A percentile compares a stretch with the other conserved stretches of the same genome.
Evolutionary conservation across 2,888 invertebrate genomes (phyloP).

Genomic region (Caenorhabditis panamensis): DNA sequence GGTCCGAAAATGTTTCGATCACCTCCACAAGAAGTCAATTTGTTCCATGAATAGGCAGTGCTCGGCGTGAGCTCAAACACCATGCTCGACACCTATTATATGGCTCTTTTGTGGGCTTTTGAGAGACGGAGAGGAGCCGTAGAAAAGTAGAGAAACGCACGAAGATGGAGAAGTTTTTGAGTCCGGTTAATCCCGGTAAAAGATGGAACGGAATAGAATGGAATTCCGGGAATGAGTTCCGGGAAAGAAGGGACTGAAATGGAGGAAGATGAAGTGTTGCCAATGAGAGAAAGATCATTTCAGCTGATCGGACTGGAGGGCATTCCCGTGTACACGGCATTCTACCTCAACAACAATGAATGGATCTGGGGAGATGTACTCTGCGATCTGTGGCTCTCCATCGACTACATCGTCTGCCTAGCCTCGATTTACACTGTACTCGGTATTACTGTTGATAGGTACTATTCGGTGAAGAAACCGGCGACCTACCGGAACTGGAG

Average conservation of each 20-base stretch:
- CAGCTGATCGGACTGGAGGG: slow-evolving; percentile 94
- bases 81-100: slow-evolving; percentile 56
- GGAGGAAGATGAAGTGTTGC: background rate
- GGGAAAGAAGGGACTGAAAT: background rate
- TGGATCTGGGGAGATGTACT: slow-evolving; percentile 97
- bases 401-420: slow-evolving; percentile 97
- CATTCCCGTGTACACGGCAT: slow-evolving; percentile 98
- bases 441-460: slow-evolving; percentile 97
- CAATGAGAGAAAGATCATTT: slow-evolving; percentile 37
- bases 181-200: slow-evolving; percentile 35
- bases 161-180: slow-evolving; percentile 10
- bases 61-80: slow-evolving; percentile 39
- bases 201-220: slow-evolving; percentile 18
- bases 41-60: slow-evolving; percentile 22
- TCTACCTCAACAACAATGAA: slow-evolving; percentile 90
- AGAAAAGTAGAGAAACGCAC: slow-evolving; percentile 1
- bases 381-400: slow-evolving; percentile 97
- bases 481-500: slow-evolving; percentile 96
- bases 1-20: slow-evolving; percentile 2
- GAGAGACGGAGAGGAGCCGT: slow-evolving; percentile 19
- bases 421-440: slow-evolving; percentile 99
- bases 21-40: slow-evolving; percentile 22
- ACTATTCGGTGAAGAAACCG: slow-evolving; percentile 98
- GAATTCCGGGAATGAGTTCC: background rate
- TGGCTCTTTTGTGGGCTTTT: slow-evolving; percentile 26